Evolutionary conservation across 2,888 invertebrate genomes (phyloP), one percentile per base, ranked within the genome.

Genomic region (Omphaloscelis lunosa): DNA sequence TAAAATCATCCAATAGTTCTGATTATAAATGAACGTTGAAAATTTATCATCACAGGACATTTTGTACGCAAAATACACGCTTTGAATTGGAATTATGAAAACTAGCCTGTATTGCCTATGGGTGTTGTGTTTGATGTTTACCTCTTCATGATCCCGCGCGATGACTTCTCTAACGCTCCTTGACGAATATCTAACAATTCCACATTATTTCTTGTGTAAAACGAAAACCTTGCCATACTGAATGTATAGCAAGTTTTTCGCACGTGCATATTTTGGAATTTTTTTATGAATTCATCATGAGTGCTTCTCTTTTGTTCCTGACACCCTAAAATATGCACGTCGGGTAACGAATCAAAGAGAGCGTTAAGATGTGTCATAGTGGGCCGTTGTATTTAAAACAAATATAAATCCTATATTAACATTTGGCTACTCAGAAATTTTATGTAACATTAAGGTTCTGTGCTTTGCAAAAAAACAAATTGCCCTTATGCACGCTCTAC

Each of bases 1-100:
- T 58, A 15, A 39, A 61, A 66, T 45, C 41, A 62, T 83, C 65
- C 61, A 61, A 27, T 66, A 70, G 41, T 70, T 59, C 29, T 61
- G 34, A 29, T 59, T 8, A 45, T 9, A 34, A 45, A n/a, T 20
- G 9, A 61, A 34, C 0, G 23, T 56, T 66, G 17, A 27, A 39
- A 66, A 48, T 66, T 2, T 58, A 62, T n/a, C 8, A 5, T 27
- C 23, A 53, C 29, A 34, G 41, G 70, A 45, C 41, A 71, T 70
- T 71, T 34, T 69, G 53, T 48, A 15, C 1, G n/a, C 56, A 56
- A 56, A 27, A 56, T 56, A n/a, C n/a, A 12, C n/a, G 56, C 12
- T n/a, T 56, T 45, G 53, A n/a, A 5, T 12, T n/a, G 23, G 23
- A n/a, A 12, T 56, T 56, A n/a, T n/a, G 12, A n/a, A 56, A 56